Percentiles rank a stretch among this genome's conserved stretches.
These are phyloP conservation scores for Sitta carolinensis DNA, from an alignment of 2,797 vertebrate genomes.

Conservation along the genomic window DNA sequence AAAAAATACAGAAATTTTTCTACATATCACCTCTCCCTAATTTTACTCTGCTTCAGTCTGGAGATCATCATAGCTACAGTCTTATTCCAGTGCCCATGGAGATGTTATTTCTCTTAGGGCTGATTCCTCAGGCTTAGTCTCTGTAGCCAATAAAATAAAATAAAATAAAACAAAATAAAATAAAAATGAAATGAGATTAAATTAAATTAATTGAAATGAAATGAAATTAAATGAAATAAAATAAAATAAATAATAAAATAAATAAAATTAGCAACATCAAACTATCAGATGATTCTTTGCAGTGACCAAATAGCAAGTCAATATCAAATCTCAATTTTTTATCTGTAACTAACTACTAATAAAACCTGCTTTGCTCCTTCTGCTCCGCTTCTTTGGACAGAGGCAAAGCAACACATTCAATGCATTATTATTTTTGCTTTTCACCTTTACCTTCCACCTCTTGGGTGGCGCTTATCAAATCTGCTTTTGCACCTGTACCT, in stretches of 20 bases:
- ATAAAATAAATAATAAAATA: background rate
- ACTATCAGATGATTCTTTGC: rapidly evolving
- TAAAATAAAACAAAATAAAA: background rate
- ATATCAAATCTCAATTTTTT: background rate
- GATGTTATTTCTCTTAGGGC: background rate
- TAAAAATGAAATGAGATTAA: background rate
- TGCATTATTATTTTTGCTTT: background rate
- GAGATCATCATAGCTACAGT: background rate
- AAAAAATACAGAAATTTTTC: background rate
- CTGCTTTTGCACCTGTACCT: background rate
- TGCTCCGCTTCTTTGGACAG: background rate
- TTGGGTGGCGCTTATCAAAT: background rate
- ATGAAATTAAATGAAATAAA: background rate
- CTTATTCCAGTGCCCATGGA: background rate
- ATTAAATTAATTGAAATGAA: background rate
- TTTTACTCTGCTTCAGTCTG: background rate
- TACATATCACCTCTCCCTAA: background rate
- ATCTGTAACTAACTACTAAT: background rate
- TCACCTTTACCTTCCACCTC: background rate
- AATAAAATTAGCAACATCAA: background rate
- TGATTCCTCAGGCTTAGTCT: background rate
- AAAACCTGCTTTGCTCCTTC: background rate
- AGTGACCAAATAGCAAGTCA: background rate
- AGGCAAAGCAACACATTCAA: background rate
- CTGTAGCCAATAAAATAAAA: background rate